A percentile compares a stretch with the other conserved stretches of the same genome.
Evolutionary conservation across 2,888 invertebrate genomes (phyloP).

Genomic region (Anoncus sp.): DNA sequence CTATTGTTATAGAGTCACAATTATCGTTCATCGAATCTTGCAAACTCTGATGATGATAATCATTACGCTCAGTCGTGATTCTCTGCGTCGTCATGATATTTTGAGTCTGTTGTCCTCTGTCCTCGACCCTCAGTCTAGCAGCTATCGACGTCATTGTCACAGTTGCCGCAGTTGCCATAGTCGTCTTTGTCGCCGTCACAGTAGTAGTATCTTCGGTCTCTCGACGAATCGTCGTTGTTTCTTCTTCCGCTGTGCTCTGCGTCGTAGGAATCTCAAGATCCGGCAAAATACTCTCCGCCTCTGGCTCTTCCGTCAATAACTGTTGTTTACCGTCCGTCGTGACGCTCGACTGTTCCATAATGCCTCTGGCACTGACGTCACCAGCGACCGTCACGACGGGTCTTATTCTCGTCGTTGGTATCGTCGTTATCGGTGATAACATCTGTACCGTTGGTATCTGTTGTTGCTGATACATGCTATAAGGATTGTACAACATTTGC

Average conservation of each 20-base stretch:
- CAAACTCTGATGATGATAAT: constrained; percentile 45
- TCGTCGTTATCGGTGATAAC: constrained; percentile 83
- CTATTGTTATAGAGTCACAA: constrained; percentile 42
- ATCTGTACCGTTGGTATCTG: constrained; percentile 84
- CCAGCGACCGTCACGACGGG: constrained; percentile 73
- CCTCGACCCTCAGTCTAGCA: constrained; percentile 63
- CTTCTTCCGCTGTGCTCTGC: constrained; percentile 56
- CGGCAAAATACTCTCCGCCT: constrained; percentile 74
- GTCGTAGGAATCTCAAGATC: constrained; percentile 73
- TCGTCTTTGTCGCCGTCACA: constrained; percentile 41
- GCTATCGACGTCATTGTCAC: constrained; percentile 50
- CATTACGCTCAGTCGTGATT: constrained; percentile 40
- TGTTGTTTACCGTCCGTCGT: constrained; percentile 72
- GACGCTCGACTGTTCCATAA: constrained; percentile 68
- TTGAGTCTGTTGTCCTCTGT: constrained; percentile 71
- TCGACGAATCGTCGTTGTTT: not conserved
- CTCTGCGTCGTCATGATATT: constrained; percentile 49
- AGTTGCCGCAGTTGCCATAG: no score
- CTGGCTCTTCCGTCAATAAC: constrained; percentile 71
- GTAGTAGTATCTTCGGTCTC: not conserved
- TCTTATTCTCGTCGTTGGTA: constrained; percentile 77
- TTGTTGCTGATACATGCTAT: constrained; percentile 85
- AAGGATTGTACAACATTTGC: constrained; percentile 84
- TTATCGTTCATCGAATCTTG: constrained; percentile 33
- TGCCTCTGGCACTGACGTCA: constrained; percentile 63